phyloP scores from a whole-genome alignment of 2,113 vertebrate species.

The Platysteira castanea region DNA sequence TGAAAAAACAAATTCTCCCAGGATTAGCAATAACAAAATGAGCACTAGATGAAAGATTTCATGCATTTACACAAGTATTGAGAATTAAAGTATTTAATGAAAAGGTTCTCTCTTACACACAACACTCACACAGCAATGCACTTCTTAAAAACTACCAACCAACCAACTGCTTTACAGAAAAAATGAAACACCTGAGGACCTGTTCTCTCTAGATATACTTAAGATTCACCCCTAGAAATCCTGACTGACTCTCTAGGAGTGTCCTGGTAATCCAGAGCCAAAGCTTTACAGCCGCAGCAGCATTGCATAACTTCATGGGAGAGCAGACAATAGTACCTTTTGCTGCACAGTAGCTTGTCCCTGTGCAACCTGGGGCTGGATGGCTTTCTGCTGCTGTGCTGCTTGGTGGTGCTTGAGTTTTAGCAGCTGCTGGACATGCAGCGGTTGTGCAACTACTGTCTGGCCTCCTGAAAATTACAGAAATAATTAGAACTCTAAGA shows the following conservation, averaged over 20 bases:
- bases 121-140: neutral
- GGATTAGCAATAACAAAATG: neutral
- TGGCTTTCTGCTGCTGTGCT: constrained; percentile 83
- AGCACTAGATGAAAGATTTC: neutral
- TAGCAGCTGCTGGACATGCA: constrained; percentile 81
- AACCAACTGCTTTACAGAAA: neutral
- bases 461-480: constrained; percentile 71
- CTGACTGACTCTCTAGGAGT: neutral
- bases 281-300: neutral
- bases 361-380: constrained; percentile 79
- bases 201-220: neutral
- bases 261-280: neutral
- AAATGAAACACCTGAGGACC: neutral
- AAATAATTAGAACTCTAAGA: neutral
- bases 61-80: neutral
- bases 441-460: constrained; percentile 74
- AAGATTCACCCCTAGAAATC: neutral
- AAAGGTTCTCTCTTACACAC: neutral
- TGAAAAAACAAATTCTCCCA: neutral
- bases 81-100: neutral
- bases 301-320: neutral
- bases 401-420: constrained; percentile 78
- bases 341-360: constrained; percentile 82
- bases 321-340: constrained; percentile 71
- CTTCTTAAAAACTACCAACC: neutral